Base-by-base conservation (phyloP, 1,140 invertebrate genomes). In the Calliphora vicina region DNA sequence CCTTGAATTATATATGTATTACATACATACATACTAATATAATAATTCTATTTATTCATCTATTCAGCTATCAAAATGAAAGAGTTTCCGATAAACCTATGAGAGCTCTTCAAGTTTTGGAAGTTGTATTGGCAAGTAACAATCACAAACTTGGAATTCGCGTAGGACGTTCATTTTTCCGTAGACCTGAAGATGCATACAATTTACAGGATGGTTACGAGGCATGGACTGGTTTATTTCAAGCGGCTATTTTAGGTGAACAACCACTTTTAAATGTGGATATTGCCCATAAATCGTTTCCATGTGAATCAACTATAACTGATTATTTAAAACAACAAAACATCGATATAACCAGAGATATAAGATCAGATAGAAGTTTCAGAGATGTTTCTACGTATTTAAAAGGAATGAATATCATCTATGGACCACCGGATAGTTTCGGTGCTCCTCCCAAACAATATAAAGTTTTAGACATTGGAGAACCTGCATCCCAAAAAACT, bases 71-170 rank as follows among this genome's bases (percentile, higher is more conserved):
- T 86, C 84, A 74, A 83, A 89, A 84, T 86, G 88, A 84, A 86
- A 91, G 84, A 84, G 81, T 86, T 6, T 88, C 85, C 42, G 89
- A 90, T 57, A 89, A 90, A 35, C 95, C 96, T 5, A 93, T 94
- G 86, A 93, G 94, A 50, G 92, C 93, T 1, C 88, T 96, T 13
- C 95, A 96, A 90, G 96, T 94, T 76, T 87, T 98, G 1, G 97
- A 98, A 89, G 93, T 98, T 1, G 94, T 98, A 67, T 92, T 98
- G 23, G 85, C 88, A 0, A 2, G 81, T 0, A 85, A 84, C 12
- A 89, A 87, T 29, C 85, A 88, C 82, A 84, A 92, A 94, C 81
- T 93, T 94, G 85, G 93, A 89, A 15, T 92, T 91, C 27, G 91
- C n/a, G 88, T 88, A 2, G 91, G 91, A 15, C 86, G 91, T 26